Evolutionary conservation across 2,888 invertebrate species (phyloP).

Genomic region (Linnaemya tessellans): DNA sequence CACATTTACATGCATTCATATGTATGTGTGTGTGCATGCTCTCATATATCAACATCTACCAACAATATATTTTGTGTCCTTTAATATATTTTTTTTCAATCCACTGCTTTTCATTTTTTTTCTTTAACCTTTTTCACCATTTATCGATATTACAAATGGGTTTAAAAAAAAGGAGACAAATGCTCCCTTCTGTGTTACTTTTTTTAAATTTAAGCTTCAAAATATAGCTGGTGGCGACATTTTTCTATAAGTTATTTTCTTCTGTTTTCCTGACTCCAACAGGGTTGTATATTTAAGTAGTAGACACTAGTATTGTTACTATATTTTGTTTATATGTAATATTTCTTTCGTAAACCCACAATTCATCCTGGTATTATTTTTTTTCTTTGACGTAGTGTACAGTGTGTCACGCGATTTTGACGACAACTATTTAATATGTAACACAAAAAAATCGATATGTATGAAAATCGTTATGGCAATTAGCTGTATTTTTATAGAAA

Average conservation of each 20-base stretch:
- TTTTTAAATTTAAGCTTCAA: slow-evolving; percentile 43
- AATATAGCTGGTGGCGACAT: slow-evolving; percentile 60
- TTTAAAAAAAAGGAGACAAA: slow-evolving; percentile 38
- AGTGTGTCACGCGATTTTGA: slow-evolving; percentile 7
- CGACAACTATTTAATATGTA: not conserved
- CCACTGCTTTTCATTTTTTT: slow-evolving; percentile 42
- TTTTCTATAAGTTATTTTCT: slow-evolving; percentile 31
- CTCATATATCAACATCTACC: slow-evolving; percentile 39
- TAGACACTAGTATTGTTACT: slow-evolving; percentile 45
- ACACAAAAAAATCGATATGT: not conserved
- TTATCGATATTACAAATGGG: slow-evolving; percentile 38
- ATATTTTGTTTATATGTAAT: slow-evolving; percentile 9
- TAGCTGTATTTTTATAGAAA: too few species aligned
- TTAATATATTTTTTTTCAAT: slow-evolving; percentile 46
- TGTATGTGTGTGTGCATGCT: not conserved
- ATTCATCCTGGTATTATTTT: slow-evolving; percentile 39
- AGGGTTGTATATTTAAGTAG: slow-evolving; percentile 64
- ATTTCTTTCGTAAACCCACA: slow-evolving; percentile 26
- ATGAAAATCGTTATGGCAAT: not conserved
- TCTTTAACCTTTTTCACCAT: slow-evolving; percentile 16
- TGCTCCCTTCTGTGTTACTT: slow-evolving; percentile 30
- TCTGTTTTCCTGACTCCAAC: slow-evolving; percentile 21
- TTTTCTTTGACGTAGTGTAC: not conserved
- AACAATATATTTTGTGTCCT: slow-evolving; percentile 52
- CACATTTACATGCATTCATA: not conserved